A percentile compares a stretch with the other conserved stretches of the same genome.
Conservation (phyloP, 2,888 invertebrate genomes). For the Rhingia rostrata region DNA sequence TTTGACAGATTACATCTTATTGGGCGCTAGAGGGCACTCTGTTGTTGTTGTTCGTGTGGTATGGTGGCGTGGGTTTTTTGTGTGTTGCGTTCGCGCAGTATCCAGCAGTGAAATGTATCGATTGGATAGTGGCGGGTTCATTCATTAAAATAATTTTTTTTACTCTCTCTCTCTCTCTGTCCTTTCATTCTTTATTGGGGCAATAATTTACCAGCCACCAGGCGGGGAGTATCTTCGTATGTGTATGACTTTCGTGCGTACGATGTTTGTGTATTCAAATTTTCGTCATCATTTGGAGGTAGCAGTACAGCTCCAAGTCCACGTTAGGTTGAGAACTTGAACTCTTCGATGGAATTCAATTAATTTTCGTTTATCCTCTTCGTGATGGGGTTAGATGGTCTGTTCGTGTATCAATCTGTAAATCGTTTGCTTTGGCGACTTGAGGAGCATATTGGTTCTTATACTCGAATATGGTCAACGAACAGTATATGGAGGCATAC, state of each 20-base stretch:
- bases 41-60: conserved; percentile 14
- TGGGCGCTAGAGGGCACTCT: conserved; percentile 79
- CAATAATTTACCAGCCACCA: conserved; percentile 55
- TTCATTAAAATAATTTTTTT: conserved; percentile 43
- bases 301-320: background rate
- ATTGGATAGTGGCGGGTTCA: conserved; percentile 49
- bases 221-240: conserved; percentile 51
- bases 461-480: background rate
- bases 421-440: background rate
- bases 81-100: conserved; percentile 23
- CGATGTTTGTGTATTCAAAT: conserved; percentile 63
- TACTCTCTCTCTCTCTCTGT: background rate
- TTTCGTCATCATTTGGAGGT: conserved; percentile 15
- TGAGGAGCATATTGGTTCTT: background rate
- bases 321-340: conserved; percentile 42
- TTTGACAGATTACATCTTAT: conserved; percentile 82
- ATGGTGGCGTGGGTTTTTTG: conserved; percentile 25
- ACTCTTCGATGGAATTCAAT: conserved; percentile 62
- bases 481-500: background rate
- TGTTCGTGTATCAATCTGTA: conserved; percentile 42
- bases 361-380: conserved; percentile 57
- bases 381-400: background rate
- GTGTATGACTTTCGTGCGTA: conserved; percentile 62
- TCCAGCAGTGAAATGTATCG: conserved; percentile 57
- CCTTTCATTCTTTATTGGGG: conserved; percentile 24